These are phyloP conservation scores for Scotopteryx bipunctaria DNA, from an alignment of 2,888 invertebrate species.

Conservation along the genomic window DNA sequence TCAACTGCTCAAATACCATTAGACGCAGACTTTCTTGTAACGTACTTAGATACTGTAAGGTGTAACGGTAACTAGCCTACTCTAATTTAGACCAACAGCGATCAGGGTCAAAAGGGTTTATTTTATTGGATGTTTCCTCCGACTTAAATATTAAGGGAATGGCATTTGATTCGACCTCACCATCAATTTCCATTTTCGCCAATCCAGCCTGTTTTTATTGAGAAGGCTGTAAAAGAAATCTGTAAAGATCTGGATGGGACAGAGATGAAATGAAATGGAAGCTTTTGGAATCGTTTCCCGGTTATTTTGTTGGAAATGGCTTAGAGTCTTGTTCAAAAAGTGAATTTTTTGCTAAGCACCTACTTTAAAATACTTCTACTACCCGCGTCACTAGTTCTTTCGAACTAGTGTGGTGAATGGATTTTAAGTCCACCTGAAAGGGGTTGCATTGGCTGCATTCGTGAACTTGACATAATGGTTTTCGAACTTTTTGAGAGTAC, in stretches of 20 bases:
- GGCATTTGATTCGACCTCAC: slow-evolving; percentile 32
- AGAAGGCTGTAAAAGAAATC: slow-evolving; percentile 31
- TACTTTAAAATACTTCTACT: no score
- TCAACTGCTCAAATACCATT: no score
- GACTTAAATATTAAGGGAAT: slow-evolving; percentile 32
- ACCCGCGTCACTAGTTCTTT: no score
- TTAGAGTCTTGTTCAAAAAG: no score
- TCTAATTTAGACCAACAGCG: slow-evolving; percentile 1
- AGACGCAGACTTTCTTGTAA: no score
- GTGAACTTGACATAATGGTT: no score
- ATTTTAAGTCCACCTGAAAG: no score
- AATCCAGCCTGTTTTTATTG: slow-evolving; percentile 35
- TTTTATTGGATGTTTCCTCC: slow-evolving; percentile 28
- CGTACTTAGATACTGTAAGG: neutral
- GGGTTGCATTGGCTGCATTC: no score
- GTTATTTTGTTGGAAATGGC: slow-evolving; percentile 11
- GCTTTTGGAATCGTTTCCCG: slow-evolving; percentile 5
- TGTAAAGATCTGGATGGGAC: slow-evolving; percentile 26
- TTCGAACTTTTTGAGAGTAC: no score
- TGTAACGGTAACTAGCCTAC: slow-evolving; percentile 5
- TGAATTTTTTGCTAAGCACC: neutral
- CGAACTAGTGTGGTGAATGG: no score
- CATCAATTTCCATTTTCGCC: slow-evolving; percentile 36
- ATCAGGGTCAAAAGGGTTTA: slow-evolving; percentile 25
- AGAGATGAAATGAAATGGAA: slow-evolving; percentile 20